Evolutionary conservation across 2,888 invertebrate species (phyloP).

Genomic region (Nowickia ferox): DNA sequence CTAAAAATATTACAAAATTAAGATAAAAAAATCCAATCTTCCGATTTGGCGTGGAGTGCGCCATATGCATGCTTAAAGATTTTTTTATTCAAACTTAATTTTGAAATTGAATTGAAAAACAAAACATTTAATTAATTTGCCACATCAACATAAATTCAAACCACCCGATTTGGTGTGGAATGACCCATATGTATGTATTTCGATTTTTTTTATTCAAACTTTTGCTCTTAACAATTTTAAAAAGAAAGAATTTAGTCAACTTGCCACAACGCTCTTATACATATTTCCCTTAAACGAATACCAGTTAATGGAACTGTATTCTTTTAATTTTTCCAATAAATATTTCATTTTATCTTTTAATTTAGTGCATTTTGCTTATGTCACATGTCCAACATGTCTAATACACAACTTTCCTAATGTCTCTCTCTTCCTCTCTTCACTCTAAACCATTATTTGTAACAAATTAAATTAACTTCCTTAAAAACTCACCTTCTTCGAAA

Average conservation of each 20-base stretch:
- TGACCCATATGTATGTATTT: background rate
- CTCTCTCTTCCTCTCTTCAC: background rate
- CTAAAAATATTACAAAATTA: no score
- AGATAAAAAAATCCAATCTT: no score
- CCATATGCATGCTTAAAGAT: background rate
- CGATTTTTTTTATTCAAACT: background rate
- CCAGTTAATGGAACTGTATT: background rate
- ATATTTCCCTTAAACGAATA: background rate
- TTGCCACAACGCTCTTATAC: background rate
- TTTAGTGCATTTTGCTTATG: conserved; percentile 48
- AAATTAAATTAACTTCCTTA: conserved; percentile 48
- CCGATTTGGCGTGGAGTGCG: no score
- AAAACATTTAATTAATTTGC: no score
- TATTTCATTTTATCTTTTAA: conserved; percentile 28
- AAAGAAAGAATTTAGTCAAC: background rate
- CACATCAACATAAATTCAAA: no score
- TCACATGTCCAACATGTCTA: conserved; percentile 59
- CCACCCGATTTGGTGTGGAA: no score
- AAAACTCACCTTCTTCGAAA: conserved; percentile 89
- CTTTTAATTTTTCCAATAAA: background rate
- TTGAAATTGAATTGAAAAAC: no score
- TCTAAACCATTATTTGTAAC: conserved; percentile 16
- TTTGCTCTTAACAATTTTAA: background rate
- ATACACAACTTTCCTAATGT: background rate
- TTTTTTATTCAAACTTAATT: background rate